Percentiles rank a stretch among this genome's conserved stretches.
Evolutionary conservation across 2,113 vertebrate species (phyloP).

Genomic region (Pheucticus melanocephalus): DNA sequence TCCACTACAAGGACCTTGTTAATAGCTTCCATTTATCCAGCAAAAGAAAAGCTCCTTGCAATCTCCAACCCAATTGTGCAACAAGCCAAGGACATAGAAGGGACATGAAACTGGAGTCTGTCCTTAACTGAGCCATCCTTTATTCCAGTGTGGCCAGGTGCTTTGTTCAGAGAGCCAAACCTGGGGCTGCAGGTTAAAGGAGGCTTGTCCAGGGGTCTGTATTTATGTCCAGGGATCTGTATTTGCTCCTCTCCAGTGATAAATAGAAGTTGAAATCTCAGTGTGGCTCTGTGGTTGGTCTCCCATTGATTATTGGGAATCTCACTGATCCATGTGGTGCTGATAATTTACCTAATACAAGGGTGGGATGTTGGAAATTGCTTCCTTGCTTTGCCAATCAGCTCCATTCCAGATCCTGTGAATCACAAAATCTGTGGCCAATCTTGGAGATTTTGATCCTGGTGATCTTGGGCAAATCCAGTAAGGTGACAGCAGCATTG

Average conservation of each 20-base stretch:
- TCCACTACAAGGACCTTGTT: slow-evolving; percentile 14
- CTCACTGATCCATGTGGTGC: not conserved
- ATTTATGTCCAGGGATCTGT: not conserved
- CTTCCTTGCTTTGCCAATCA: not conserved
- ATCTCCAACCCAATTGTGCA: not conserved
- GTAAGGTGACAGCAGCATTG: not conserved
- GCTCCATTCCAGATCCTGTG: not conserved
- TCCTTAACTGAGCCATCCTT: not conserved
- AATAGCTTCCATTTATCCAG: slow-evolving; percentile 41
- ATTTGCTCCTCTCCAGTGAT: not conserved
- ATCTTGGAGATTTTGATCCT: not conserved
- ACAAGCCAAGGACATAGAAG: not conserved
- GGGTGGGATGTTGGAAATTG: too few relatives aligned
- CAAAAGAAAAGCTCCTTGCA: not conserved
- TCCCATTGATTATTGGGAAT: not conserved
- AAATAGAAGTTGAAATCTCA: not conserved
- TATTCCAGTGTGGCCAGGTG: not conserved
- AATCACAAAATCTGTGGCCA: not conserved
- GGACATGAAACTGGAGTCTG: not conserved
- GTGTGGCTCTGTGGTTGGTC: not conserved
- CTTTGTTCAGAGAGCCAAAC: not conserved
- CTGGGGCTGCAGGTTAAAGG: not conserved
- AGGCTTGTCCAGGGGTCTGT: not conserved
- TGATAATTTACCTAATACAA: not conserved
- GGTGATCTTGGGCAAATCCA: not conserved